A percentile compares a stretch with the other conserved stretches of the same genome.
phyloP scores from a whole-genome alignment of 1,140 invertebrate species.

The Maconellicoccus hirsutus region DNA sequence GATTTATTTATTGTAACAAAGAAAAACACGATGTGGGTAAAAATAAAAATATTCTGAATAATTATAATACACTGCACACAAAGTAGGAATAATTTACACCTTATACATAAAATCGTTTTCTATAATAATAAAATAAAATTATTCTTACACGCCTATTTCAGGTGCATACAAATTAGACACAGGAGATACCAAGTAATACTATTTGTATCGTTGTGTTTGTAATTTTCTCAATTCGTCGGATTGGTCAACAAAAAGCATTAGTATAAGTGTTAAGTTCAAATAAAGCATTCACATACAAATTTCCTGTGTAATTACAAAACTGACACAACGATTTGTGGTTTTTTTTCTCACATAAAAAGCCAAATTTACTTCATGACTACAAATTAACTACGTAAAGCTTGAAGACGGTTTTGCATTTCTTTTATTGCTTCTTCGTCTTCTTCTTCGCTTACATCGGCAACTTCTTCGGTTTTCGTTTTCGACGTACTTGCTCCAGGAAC shows the following conservation, averaged over 20 bases:
- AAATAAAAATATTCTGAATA: background rate
- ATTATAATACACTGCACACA: background rate
- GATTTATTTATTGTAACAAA: background rate
- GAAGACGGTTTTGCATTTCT: conserved; percentile 72
- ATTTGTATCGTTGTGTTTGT: too few species aligned
- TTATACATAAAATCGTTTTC: background rate
- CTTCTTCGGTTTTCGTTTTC: conserved; percentile 38
- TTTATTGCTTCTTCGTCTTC: conserved; percentile 68
- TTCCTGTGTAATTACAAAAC: background rate
- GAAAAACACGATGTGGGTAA: background rate
- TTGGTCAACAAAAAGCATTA: background rate
- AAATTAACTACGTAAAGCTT: conserved; percentile 50
- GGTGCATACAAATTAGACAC: too few species aligned
- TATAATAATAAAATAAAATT: background rate
- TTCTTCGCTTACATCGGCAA: conserved; percentile 38
- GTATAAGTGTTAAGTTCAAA: background rate
- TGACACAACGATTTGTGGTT: background rate
- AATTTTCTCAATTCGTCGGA: background rate
- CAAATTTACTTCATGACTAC: background rate
- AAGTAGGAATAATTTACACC: background rate
- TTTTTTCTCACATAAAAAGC: background rate
- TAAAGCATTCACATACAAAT: background rate
- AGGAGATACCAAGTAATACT: too few species aligned
- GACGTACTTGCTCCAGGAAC: conserved; percentile 51
- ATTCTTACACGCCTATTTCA: background rate